Evolutionary conservation across 2,797 vertebrate species (phyloP), one percentile per base, ranked within the genome.

Genomic region (Lepidocolaptes lacrymiger): DNA sequence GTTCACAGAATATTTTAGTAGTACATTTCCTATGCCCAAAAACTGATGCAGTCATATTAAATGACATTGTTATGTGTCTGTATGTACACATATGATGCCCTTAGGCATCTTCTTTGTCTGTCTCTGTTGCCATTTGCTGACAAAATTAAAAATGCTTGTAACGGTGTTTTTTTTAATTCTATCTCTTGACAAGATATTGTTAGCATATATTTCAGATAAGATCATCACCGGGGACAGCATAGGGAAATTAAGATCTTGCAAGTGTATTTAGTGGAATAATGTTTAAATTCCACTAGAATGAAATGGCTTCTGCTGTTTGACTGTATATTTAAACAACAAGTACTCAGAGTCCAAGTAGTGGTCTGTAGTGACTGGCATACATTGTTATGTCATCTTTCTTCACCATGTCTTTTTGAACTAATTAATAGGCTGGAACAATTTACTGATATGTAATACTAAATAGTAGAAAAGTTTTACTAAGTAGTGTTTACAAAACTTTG

Each of bases 371-470:
- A 85, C 18, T 88, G 61, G 20, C 22, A 46, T 43, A 41, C n/a
- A n/a, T 41, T 59, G 7, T 39, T 39, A 16, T 54, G 6, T 62
- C 43, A 62, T 73, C 34, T 51, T 23, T 69, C n/a, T 89, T 44
- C 13, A 63, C 5, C 9, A 2, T 14, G 16, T 58, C 56, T 82
- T 94, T 89, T 76, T 85, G 37, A 91, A 71, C 24, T 78, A 71
- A 91, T 88, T 94, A 85, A 90, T 88, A 91, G 92, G 9, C 7
- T 87, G 62, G 15, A 90, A 73, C 10, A 80, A 79, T 85, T 91
- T 95, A 79, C 52, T 89, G 15, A 71, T 79, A 76, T 41, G 10
- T 71, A 93, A 83, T 52, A 76, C 5, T 86, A 83, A 92, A 91
- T 41, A 88, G 91, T 43, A 78, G 27, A 78, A 85, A 95, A 95